Percentiles rank a stretch among this genome's conserved stretches.
phyloP scores from a whole-genome alignment of 2,888 invertebrate species.

The Sepiola atlantica region DNA sequence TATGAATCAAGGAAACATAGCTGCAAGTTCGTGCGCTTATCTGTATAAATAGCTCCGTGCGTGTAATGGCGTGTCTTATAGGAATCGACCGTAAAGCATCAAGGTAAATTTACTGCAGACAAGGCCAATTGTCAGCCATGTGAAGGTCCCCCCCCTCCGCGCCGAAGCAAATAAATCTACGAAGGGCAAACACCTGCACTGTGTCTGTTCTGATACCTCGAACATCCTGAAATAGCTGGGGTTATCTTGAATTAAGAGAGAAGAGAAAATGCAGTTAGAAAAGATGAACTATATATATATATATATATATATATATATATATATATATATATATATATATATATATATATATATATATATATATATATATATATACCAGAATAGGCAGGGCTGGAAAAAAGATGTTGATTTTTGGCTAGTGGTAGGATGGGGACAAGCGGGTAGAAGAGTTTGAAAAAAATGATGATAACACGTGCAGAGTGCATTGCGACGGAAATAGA shows the following conservation, averaged over 20 bases:
- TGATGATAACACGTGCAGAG: neutral
- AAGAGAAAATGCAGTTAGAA: too few species aligned
- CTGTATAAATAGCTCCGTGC: neutral
- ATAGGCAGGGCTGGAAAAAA: too few species aligned
- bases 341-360: too few species aligned
- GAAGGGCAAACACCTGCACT: neutral
- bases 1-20: too few species aligned
- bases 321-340: too few species aligned
- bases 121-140: conserved; percentile 11
- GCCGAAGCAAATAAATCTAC: neutral
- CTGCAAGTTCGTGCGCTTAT: neutral
- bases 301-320: too few species aligned
- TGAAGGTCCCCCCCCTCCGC: neutral
- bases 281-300: too few species aligned
- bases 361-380: too few species aligned
- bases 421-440: too few species aligned
- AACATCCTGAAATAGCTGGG: neutral
- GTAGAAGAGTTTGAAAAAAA: too few species aligned
- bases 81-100: neutral
- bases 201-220: neutral
- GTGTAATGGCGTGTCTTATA: neutral
- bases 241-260: neutral
- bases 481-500: neutral
- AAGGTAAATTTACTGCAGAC: neutral
- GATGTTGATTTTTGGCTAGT: too few species aligned